Evolutionary conservation across 2,888 invertebrate species (phyloP), one percentile per base, ranked within the genome.

Genomic region (Sarcophaga subvicina): DNA sequence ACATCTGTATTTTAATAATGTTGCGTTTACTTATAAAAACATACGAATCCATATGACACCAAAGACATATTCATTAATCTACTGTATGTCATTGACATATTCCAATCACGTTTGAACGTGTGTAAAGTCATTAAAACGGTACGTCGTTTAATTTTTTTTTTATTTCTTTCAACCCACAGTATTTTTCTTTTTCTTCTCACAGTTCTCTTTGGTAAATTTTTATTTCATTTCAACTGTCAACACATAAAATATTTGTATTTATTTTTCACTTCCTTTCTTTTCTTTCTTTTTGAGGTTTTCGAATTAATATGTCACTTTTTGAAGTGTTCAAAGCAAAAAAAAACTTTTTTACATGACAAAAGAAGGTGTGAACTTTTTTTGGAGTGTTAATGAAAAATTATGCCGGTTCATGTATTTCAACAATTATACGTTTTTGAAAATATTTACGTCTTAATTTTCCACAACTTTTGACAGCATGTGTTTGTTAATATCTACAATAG

Each of bases 61-160:
- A 49, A 49, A 49, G 49, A 49, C 49, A 49, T 14, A 14, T 49
- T 49, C 49, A 49, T 49, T 49, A 49, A 14, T 49, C 14, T 14
- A 14, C 49, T 49, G 14, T 14, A 11, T 80, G 69, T 88, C 80
- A 76, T 67, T 76, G 14, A 49, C 14, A 49, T 49, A 89, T 86
- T 88, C 89, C 75, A 88, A 87, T 89, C 89, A 89, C 88, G 88
- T 89, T 85, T 77, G 71, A 72, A 85, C 87, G 86, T 88, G 80
- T 87, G 87, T 78, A 87, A 88, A 72, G 75, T 86, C 88, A 87
- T 88, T 88, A 88, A 85, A 87, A 71, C 80, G 45, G 66, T 81
- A 79, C 79, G 75, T 84, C 82, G 76, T 49, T 14, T 12, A 72
- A 67, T 76, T 3, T 25, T 25, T 25, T 25, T 25, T 79, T 71